These are phyloP conservation scores for Eupithecia vulgata DNA, from an alignment of 2,888 invertebrate species.

Conservation along the genomic window DNA sequence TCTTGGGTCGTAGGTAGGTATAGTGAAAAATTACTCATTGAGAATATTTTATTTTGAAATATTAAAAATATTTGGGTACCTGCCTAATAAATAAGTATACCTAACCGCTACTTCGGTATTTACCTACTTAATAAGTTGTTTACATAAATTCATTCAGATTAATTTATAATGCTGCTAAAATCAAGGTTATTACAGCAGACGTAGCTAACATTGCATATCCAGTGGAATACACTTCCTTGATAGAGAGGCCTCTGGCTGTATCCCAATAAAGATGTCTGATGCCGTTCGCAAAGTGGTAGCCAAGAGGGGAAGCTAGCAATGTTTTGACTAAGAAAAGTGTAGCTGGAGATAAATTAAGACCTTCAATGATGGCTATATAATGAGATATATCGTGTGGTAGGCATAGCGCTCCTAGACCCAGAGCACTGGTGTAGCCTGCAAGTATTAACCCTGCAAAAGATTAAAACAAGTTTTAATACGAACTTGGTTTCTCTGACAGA, in stretches of 20 bases:
- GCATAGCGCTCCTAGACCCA: slow-evolving; percentile 85
- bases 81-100: not conserved
- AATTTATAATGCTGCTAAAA: slow-evolving; percentile 71
- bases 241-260: slow-evolving; percentile 87
- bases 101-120: too few relatives aligned
- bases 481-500: not conserved
- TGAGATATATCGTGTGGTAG: slow-evolving; percentile 85
- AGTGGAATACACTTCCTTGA: slow-evolving; percentile 90
- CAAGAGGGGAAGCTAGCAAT: slow-evolving; percentile 90
- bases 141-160: not conserved
- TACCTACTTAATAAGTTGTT: not conserved
- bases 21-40: not conserved
- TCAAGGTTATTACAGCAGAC: slow-evolving; percentile 59
- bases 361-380: slow-evolving; percentile 85
- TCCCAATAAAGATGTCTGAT: slow-evolving; percentile 96
- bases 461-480: not conserved
- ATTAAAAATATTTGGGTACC: not conserved
- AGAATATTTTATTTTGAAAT: not conserved
- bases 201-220: slow-evolving; percentile 74
- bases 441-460: slow-evolving; percentile 81
- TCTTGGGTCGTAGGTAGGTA: not conserved
- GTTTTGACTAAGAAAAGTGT: slow-evolving; percentile 86
- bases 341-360: slow-evolving; percentile 81
- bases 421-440: slow-evolving; percentile 81
- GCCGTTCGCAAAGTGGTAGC: slow-evolving; percentile 94